A percentile compares a stretch with the other conserved stretches of the same genome.
phyloP scores from a whole-genome alignment of 2,113 vertebrate species.

The Xyrauchen texanus region DNA sequence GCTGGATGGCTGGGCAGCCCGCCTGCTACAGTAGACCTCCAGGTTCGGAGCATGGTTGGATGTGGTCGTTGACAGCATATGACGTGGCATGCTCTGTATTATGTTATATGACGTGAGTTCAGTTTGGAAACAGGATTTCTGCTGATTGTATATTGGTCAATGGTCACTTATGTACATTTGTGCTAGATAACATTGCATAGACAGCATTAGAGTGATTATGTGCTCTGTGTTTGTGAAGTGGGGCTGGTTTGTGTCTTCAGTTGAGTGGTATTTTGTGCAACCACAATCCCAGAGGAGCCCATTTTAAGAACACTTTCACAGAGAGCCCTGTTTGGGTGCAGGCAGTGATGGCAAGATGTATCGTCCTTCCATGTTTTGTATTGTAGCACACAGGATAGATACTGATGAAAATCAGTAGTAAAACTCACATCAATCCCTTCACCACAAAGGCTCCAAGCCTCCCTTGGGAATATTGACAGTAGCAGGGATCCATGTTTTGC shows the following conservation, averaged over 20 bases:
- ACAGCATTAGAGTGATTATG: background rate
- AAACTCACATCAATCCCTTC: background rate
- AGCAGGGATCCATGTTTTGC: constrained; percentile 66
- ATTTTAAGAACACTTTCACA: constrained; percentile 69
- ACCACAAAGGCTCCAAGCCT: constrained; percentile 59
- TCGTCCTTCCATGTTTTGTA: background rate
- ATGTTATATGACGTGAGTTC: constrained; percentile 61
- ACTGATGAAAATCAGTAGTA: background rate
- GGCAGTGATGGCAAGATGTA: constrained; percentile 60
- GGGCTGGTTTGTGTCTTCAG: constrained; percentile 68
- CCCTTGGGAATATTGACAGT: constrained; percentile 65
- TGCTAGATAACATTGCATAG: background rate
- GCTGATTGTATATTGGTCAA: background rate
- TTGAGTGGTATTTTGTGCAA: constrained; percentile 77
- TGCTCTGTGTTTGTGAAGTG: constrained; percentile 52
- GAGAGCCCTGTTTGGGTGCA: constrained; percentile 60
- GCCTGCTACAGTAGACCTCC: constrained; percentile 65
- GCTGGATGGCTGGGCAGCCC: constrained; percentile 68
- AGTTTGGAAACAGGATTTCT: background rate
- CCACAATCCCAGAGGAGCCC: constrained; percentile 62
- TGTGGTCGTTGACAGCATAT: constrained; percentile 69
- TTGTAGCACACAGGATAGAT: background rate
- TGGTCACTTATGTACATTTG: background rate
- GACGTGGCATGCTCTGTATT: constrained; percentile 71
- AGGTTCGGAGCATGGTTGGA: constrained; percentile 74